Evolutionary conservation across 1,140 invertebrate genomes (phyloP), one percentile per base, ranked within the genome.

Genomic region (Caenorhabditis elegans): DNA sequence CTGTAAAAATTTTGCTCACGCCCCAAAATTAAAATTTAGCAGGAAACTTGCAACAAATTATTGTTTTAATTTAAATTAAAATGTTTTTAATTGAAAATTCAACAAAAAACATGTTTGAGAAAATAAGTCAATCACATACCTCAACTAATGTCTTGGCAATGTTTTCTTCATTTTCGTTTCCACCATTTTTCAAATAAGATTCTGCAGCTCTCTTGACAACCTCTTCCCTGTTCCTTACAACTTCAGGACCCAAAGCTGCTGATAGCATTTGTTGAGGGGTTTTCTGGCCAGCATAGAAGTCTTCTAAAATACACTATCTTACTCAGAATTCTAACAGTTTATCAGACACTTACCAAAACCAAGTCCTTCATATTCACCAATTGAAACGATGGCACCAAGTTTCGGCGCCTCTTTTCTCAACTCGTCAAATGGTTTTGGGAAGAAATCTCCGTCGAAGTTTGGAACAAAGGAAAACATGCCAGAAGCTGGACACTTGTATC

Each of bases 301-400:
- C n/a, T n/a, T n/a, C n/a, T 53, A 53, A 0, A 26, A 8, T 0
- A 24, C 22, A 53, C 28, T 24, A 60, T 53, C 15, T 46, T 28
- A 2, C 24, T 22, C 19, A 49, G 53, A 48, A 43, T 39, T 2
- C 8, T 2, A 43, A n/a, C n/a, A 76, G 43, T 34, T 60, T 22
- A 34, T 60, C 19, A 1, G 46, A 19, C 4, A 46, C 49, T 46
- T 39, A 83, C 83, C 55, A 43, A 85, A 75, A 17, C 65, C 78
- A 11, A 86, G 36, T 22, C 85, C 85, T 31, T 85, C 85, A 76
- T 47, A 55, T 31, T 60, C 84, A 15, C 79, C 75, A 8, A 53
- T 48, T 19, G 34, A 39, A 10, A 78, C n/a, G 48, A 85, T 84
- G 19, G 28, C 28, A 51, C n/a, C 8, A n/a, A 55, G 49, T 28